Conservation (phyloP, 2,113 vertebrate species). For the Ellobius talpinus region DNA sequence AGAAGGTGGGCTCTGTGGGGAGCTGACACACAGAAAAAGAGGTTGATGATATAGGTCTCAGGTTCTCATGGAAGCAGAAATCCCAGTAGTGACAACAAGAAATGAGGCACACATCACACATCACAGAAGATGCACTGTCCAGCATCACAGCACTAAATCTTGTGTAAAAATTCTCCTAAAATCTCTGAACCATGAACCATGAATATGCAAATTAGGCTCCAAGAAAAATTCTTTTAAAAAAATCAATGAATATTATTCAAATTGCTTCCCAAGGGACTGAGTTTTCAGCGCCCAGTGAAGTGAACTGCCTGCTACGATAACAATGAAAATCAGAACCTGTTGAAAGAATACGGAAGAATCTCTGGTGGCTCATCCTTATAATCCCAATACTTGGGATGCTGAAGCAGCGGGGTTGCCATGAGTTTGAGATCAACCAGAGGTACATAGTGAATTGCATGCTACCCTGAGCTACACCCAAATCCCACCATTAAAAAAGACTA, state of each 20-base stretch:
- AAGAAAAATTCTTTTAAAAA: background rate
- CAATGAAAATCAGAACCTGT: background rate
- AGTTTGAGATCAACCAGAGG: no score
- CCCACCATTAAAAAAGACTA: background rate
- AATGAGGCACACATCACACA: background rate
- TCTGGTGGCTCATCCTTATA: background rate
- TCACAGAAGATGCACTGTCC: background rate
- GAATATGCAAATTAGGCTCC: background rate
- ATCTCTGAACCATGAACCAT: background rate
- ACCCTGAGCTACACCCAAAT: background rate
- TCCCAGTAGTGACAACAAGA: background rate
- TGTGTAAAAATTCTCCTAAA: background rate
- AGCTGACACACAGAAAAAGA: background rate
- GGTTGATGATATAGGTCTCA: background rate
- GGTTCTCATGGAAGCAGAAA: background rate
- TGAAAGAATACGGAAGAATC: background rate
- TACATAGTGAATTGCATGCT: background rate
- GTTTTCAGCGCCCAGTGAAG: background rate
- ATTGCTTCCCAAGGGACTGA: background rate
- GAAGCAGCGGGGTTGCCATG: background rate
- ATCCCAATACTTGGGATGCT: background rate
- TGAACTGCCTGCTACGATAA: background rate
- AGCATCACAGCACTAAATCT: background rate
- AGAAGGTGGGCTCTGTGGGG: background rate
- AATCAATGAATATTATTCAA: conserved; percentile 8